These are phyloP conservation scores for Nibea coibor DNA, from an alignment of 2,113 vertebrate genomes.

Conservation along the genomic window DNA sequence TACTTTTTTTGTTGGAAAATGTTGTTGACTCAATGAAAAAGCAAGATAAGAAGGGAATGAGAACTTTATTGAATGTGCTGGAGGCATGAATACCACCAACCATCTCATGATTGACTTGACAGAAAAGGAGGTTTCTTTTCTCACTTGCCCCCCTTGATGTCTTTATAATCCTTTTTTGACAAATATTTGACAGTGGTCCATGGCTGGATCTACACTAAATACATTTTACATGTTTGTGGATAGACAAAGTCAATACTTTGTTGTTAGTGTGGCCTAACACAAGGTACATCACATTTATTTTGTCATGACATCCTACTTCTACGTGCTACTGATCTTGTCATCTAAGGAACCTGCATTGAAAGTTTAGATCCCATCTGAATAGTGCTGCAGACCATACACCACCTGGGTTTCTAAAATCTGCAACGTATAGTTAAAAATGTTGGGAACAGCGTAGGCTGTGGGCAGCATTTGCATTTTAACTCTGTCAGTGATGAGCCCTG, in stretches of 20 bases:
- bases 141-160: not conserved
- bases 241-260: not conserved
- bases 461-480: conserved; percentile 62
- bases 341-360: not conserved
- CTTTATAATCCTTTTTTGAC: conserved; percentile 5
- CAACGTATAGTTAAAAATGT: conserved; percentile 15
- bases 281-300: not conserved
- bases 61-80: conserved; percentile 20
- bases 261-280: not conserved
- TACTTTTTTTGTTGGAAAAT: conserved; percentile 33
- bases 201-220: not conserved
- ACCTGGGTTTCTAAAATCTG: conserved; percentile 16
- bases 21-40: conserved; percentile 32
- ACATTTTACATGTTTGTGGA: not conserved
- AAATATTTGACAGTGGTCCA: not conserved
- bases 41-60: not conserved
- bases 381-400: conserved; percentile 6
- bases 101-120: not conserved
- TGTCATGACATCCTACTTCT: not conserved
- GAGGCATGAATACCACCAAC: conserved; percentile 21
- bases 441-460: conserved; percentile 34
- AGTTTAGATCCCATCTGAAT: conserved; percentile 12
- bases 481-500: conserved; percentile 49
- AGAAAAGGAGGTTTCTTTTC: not conserved
- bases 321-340: conserved; percentile 3